Conservation (phyloP, 2,113 vertebrate species). For the Phyllopteryx taeniolatus region DNA sequence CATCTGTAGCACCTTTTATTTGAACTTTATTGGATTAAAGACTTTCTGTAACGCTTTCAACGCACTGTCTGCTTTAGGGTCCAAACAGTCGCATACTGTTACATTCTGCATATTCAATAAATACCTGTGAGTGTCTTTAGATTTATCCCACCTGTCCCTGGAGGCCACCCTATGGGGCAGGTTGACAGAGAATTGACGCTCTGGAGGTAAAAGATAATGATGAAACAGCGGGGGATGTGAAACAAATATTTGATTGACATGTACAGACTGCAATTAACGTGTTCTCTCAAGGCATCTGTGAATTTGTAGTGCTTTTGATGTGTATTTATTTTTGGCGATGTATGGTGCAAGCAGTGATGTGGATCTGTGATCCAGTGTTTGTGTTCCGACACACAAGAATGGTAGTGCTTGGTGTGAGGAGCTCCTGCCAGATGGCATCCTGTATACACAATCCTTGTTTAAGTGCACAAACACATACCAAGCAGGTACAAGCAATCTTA, state of each 20-base stretch:
- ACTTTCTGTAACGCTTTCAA: background rate
- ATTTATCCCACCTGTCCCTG: conserved; percentile 41
- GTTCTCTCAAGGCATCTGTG: conserved; percentile 75
- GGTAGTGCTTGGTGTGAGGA: conserved; percentile 80
- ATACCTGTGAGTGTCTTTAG: conserved; percentile 34
- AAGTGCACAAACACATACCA: conserved; percentile 10
- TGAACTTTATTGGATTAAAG: background rate
- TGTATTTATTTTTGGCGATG: conserved; percentile 46
- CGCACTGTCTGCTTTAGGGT: conserved; percentile 10
- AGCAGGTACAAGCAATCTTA: conserved; percentile 13
- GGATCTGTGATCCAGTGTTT: conserved; percentile 86
- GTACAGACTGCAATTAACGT: conserved; percentile 89
- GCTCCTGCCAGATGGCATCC: conserved; percentile 88
- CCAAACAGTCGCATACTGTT: background rate
- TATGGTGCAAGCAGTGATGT: conserved; percentile 81
- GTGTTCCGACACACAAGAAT: conserved; percentile 88
- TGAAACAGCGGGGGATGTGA: conserved; percentile 24
- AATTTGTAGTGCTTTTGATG: conserved; percentile 28
- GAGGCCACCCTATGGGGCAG: conserved; percentile 32
- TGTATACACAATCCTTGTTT: conserved; percentile 58
- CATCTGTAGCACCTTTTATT: background rate
- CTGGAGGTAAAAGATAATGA: conserved; percentile 47
- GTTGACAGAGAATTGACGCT: conserved; percentile 37
- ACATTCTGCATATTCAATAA: conserved; percentile 41
- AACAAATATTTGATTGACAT: conserved; percentile 86